Base-by-base conservation (phyloP, 2,113 vertebrate species). In the Oncorhynchus masou region DNA sequence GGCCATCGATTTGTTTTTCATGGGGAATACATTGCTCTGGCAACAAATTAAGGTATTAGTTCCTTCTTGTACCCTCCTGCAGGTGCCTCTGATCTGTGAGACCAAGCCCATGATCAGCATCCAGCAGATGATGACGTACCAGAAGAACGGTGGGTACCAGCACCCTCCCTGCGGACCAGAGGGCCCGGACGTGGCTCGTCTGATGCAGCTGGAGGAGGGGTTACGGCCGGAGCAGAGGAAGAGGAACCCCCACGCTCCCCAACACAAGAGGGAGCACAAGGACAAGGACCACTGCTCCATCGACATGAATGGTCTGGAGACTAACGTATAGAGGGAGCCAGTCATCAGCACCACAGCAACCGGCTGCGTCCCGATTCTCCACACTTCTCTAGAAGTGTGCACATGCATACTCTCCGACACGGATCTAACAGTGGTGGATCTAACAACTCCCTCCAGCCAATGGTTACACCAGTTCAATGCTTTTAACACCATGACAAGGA, bases 261-360 rank as follows among this genome's bases (percentile, higher is more conserved):
- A 91, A 68, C 87, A 89, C 72, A 89, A 90, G 86, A 86, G 88
- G 85, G 90, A 83, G 71, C 87, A 92, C 90, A 91, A 88, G 82
- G 92, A 94, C 81, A 95, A 94, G 88, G 95, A 97, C 77, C 96
- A 98, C 88, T 98, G 96, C 84, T 94, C 96, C 77, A 94, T 99
- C 57, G 95, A 99, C 88, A 98, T 99, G 92, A 96, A 95, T 7
- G 96, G 97, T 79, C 93, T 99, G 51, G 97, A 99, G 92, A 99
- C 97, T 72, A 98, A 97, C 0, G 97, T 99, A 88, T 99, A 94
- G 79, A 79, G 39, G 39, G 39, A 45, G 39, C 9, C 39, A 45
- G 39, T 9, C 39, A 45, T 11, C 39, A 45, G 39, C 39, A 45
- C 39, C 39, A 45, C 39, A 45, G 39, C 9, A 8, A 67, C 4